These are phyloP conservation scores for Phragmatobia fuliginosa DNA, from an alignment of 2,888 invertebrate species.

Conservation along the genomic window DNA sequence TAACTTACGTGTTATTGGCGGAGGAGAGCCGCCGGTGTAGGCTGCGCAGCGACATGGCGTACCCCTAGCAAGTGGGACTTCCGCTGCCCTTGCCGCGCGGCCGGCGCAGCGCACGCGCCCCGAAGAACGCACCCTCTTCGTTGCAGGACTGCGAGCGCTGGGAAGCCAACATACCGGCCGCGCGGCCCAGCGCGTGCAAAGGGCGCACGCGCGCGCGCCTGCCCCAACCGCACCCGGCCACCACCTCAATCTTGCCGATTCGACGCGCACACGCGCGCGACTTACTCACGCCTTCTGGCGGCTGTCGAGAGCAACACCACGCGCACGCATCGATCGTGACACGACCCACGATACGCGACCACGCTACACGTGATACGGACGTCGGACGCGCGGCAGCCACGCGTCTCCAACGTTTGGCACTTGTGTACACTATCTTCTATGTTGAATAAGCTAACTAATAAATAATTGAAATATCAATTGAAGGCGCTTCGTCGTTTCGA, in stretches of 20 bases:
- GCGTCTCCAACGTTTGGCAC: constrained; percentile 63
- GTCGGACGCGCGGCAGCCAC: constrained; percentile 37
- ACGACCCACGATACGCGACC: constrained; percentile 19
- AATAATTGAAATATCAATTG: constrained; percentile 72
- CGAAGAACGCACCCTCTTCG: constrained; percentile 86
- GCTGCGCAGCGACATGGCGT: constrained; percentile 89
- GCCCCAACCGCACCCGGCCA: constrained; percentile 83
- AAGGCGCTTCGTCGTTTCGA: constrained; percentile 81
- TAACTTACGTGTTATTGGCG: constrained; percentile 87
- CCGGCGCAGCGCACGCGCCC: constrained; percentile 85
- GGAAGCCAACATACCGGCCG: constrained; percentile 83
- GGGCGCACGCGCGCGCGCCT: constrained; percentile 86
- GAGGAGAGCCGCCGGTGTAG: constrained; percentile 88
- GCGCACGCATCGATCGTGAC: constrained; percentile 53
- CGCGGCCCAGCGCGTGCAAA: constrained; percentile 81
- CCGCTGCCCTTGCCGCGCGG: constrained; percentile 87
- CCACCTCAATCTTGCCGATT: constrained; percentile 83
- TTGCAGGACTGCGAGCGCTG: constrained; percentile 86
- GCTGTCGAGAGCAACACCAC: constrained; percentile 36
- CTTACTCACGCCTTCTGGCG: constrained; percentile 52
- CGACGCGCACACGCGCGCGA: constrained; percentile 57
- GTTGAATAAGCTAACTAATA: constrained; percentile 64
- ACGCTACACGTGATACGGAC: constrained; percentile 27
- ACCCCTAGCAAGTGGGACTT: constrained; percentile 87
- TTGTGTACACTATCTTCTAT: constrained; percentile 63